phyloP scores from a whole-genome alignment of 2,888 invertebrate genomes.

The Seladonia tumulorum region DNA sequence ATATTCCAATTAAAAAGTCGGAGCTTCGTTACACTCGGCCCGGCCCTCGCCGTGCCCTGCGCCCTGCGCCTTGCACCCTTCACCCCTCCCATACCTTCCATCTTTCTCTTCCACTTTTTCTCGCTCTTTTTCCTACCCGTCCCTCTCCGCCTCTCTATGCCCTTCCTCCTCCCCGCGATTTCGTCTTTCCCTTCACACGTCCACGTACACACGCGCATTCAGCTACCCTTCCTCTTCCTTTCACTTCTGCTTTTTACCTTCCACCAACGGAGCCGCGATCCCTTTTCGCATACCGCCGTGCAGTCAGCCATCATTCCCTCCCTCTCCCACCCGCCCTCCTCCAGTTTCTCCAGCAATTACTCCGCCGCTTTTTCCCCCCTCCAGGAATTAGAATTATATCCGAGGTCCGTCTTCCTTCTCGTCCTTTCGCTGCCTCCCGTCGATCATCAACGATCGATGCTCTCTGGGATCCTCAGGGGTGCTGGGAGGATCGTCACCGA shows the following conservation, averaged over 20 bases:
- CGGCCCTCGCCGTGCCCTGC: constrained; percentile 64
- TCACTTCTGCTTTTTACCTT: constrained; percentile 78
- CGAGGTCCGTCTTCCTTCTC: constrained; percentile 1
- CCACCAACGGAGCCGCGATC: constrained; percentile 56
- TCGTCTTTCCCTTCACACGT: constrained; percentile 41
- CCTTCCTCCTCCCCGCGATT: constrained; percentile 53
- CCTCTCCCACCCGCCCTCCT: constrained; percentile 29
- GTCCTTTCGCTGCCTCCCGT: neutral
- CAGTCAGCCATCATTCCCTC: constrained; percentile 50
- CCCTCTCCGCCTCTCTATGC: constrained; percentile 17
- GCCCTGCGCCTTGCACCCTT: constrained; percentile 39
- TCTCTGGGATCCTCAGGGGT: neutral
- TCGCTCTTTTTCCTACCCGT: constrained; percentile 27
- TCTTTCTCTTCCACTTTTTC: constrained; percentile 31
- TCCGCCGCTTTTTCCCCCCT: constrained; percentile 70
- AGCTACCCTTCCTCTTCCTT: constrained; percentile 59
- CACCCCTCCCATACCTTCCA: constrained; percentile 4
- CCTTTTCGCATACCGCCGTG: constrained; percentile 46
- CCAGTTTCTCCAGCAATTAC: constrained; percentile 80
- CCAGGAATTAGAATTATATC: constrained; percentile 47
- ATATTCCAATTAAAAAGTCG: constrained; percentile 84
- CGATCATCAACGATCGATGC: neutral
- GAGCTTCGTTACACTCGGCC: constrained; percentile 84
- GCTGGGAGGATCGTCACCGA: neutral
- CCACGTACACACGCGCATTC: constrained; percentile 1